Evolutionary conservation across 2,888 invertebrate species (phyloP).

Genomic region (Trichopoda pennipes): DNA sequence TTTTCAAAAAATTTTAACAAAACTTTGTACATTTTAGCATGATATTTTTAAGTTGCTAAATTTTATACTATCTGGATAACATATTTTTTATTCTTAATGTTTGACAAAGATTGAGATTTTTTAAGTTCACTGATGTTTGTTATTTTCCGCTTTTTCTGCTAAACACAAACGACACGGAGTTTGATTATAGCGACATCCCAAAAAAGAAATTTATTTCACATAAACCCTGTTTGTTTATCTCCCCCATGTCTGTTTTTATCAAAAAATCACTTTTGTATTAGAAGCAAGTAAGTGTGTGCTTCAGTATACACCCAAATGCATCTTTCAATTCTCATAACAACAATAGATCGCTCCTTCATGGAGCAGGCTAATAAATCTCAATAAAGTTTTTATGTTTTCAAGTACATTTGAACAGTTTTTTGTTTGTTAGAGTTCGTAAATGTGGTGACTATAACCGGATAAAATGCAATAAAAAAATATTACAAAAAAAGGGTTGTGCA

Average conservation of each 20-base stretch:
- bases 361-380: slow-evolving; percentile 52
- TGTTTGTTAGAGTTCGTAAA: not conserved
- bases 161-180: too few species aligned
- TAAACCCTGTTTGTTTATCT: not conserved
- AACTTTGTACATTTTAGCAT: too few species aligned
- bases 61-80: too few species aligned
- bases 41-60: too few species aligned
- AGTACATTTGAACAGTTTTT: not conserved
- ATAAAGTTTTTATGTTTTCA: slow-evolving; percentile 31
- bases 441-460: too few species aligned
- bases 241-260: not conserved
- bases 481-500: not conserved
- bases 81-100: too few species aligned
- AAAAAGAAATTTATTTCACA: not conserved
- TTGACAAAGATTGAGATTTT: too few species aligned
- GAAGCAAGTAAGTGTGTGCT: not conserved
- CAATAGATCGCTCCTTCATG: not conserved
- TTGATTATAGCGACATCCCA: too few species aligned
- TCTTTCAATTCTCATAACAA: slow-evolving; percentile 1
- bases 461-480: slow-evolving; percentile 11
- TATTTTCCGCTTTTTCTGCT: too few species aligned
- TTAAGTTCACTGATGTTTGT: too few species aligned
- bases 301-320: not conserved
- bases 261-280: too few species aligned
- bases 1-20: too few species aligned